Evolutionary conservation across 2,888 invertebrate species (phyloP).

Genomic region (Sphaerophoria rueppellii): DNA sequence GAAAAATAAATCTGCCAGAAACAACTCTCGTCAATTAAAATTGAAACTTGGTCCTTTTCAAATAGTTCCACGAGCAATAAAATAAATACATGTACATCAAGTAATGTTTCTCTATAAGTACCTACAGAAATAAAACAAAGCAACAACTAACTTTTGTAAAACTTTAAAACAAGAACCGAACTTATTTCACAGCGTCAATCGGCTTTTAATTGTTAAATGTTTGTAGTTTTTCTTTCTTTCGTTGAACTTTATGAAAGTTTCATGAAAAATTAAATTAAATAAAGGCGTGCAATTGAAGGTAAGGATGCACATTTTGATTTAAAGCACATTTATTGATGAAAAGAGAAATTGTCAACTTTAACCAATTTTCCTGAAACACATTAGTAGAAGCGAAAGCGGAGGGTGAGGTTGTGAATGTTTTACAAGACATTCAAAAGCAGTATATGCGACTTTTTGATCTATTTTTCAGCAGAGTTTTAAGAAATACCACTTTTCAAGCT

Average conservation of each 20-base stretch:
- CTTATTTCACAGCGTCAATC: conserved; percentile 43
- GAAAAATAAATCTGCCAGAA: conserved; percentile 58
- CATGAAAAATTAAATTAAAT: not conserved
- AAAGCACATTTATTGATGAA: no score
- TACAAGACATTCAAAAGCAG: no score
- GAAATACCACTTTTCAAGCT: no score
- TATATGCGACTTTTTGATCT: no score
- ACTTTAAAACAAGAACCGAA: conserved; percentile 38
- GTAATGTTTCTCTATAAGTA: no score
- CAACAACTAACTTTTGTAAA: conserved; percentile 47
- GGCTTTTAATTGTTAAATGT: conserved; percentile 44
- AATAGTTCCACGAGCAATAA: conserved; percentile 20
- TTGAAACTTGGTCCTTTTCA: conserved; percentile 60
- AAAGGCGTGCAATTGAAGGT: conserved; percentile 6
- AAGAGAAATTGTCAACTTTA: no score
- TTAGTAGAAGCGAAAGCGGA: no score
- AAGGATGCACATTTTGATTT: not conserved
- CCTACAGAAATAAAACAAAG: not conserved
- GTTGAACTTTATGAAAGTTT: not conserved
- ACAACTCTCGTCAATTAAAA: conserved; percentile 70
- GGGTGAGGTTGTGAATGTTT: no score
- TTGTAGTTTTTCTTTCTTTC: not conserved
- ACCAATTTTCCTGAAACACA: no score
- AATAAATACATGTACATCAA: conserved; percentile 24
- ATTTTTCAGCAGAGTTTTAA: no score